These are phyloP conservation scores for Sebastes diploproa DNA, from an alignment of 2,797 vertebrate genomes.

Conservation along the genomic window DNA sequence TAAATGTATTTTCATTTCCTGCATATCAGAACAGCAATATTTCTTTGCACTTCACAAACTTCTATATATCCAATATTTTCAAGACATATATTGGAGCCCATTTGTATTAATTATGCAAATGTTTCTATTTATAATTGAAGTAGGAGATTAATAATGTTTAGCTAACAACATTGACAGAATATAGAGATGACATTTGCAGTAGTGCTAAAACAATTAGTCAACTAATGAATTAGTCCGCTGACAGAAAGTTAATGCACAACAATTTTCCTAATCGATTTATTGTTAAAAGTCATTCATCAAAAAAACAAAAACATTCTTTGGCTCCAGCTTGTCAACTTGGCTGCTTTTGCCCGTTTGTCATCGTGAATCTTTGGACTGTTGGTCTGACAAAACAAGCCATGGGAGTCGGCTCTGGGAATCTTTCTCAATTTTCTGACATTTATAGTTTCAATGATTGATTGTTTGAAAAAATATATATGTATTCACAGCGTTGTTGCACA, in stretches of 20 bases:
- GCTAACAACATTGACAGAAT: background rate
- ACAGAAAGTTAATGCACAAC: background rate
- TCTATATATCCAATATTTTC: background rate
- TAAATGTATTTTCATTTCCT: background rate
- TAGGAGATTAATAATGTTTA: background rate
- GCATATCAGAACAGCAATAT: background rate
- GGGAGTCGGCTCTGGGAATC: background rate
- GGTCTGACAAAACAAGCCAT: background rate
- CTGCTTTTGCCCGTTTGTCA: background rate
- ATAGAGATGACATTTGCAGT: background rate
- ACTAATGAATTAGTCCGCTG: background rate
- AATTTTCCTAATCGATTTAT: background rate
- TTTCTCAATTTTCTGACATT: background rate
- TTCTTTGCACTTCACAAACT: background rate
- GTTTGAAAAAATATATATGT: background rate
- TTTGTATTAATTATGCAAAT: background rate
- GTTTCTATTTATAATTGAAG: background rate
- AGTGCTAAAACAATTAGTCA: background rate
- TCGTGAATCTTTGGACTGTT: background rate
- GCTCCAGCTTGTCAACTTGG: background rate
- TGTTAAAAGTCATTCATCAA: background rate
- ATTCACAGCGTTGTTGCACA: background rate
- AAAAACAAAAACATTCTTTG: background rate
- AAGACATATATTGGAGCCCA: background rate
- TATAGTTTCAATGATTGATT: background rate